Evolutionary conservation across 2,113 vertebrate genomes (phyloP).

Genomic region (Toxotes jaculatrix): DNA sequence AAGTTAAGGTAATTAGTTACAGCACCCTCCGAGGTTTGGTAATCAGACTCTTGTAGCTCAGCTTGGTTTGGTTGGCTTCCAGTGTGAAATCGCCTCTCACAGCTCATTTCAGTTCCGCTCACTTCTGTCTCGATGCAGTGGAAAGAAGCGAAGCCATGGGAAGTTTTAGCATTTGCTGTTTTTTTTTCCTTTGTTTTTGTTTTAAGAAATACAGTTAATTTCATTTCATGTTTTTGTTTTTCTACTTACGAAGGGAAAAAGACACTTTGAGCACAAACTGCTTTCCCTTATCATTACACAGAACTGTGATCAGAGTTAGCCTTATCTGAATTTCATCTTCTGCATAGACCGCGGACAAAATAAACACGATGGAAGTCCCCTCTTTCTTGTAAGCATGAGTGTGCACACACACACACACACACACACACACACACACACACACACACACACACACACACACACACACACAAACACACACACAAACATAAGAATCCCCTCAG

Average conservation of each 20-base stretch:
- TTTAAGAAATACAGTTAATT: constrained; percentile 29
- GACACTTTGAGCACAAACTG: background rate
- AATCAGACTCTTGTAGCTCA: constrained; percentile 30
- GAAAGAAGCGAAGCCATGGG: constrained; percentile 16
- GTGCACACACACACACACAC: constrained; percentile 2
- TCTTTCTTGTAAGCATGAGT: constrained; percentile 3
- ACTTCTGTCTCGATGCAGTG: constrained; percentile 13
- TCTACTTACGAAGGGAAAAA: background rate
- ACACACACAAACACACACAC: background rate
- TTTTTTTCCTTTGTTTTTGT: constrained; percentile 23
- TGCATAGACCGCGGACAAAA: background rate
- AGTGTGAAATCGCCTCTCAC: constrained; percentile 41
- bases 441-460: constrained; percentile 3
- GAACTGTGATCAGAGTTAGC: constrained; percentile 3
- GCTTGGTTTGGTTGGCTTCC: constrained; percentile 15
- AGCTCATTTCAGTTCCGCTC: background rate
- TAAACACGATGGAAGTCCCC: constrained; percentile 27
- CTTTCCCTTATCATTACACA: background rate
- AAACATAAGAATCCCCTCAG: constrained; percentile 22
- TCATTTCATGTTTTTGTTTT: background rate
- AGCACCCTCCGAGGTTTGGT: constrained; percentile 14
- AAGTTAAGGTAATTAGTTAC: constrained; percentile 47
- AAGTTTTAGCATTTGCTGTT: constrained; percentile 22
- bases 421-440: background rate
- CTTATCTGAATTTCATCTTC: constrained; percentile 13